phyloP scores from a whole-genome alignment of 2,113 vertebrate species.

The Peromyscus maniculatus region DNA sequence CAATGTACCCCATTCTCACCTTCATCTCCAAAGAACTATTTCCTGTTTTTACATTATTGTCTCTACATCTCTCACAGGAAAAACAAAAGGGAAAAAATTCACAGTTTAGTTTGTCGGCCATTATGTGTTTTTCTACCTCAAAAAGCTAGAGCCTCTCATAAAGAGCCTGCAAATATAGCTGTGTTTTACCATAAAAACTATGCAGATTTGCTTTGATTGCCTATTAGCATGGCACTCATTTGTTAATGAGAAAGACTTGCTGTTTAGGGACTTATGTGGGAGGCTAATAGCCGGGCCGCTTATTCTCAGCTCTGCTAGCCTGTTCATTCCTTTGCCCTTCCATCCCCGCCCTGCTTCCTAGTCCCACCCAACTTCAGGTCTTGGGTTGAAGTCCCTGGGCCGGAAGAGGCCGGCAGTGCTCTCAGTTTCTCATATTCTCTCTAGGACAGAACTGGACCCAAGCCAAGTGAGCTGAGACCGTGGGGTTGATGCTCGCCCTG shows the following conservation, averaged over 20 bases:
- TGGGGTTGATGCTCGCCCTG: not conserved
- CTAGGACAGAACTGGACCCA: not conserved
- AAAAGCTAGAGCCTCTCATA: not conserved
- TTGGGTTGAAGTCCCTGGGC: not conserved
- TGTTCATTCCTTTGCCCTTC: not conserved
- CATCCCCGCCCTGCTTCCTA: not conserved
- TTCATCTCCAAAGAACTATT: not conserved
- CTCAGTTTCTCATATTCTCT: not conserved
- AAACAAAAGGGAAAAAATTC: not conserved
- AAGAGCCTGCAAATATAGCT: not conserved
- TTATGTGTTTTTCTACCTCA: not conserved
- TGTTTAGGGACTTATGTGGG: not conserved
- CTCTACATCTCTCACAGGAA: not conserved
- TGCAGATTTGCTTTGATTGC: not conserved
- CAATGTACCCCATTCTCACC: not conserved
- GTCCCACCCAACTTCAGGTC: not conserved
- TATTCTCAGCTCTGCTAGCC: not conserved
- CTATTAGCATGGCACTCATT: not conserved
- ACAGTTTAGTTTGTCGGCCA: not conserved
- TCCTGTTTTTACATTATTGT: slow-evolving; percentile 9
- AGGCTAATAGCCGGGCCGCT: too few species aligned
- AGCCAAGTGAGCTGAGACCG: not conserved
- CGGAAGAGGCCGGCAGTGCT: not conserved
- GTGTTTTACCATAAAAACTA: not conserved
- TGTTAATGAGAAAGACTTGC: not conserved